A percentile compares a stretch with the other conserved stretches of the same genome.
Evolutionary conservation across 1,140 invertebrate genomes (phyloP).

Genomic region (Hermetia illucens): DNA sequence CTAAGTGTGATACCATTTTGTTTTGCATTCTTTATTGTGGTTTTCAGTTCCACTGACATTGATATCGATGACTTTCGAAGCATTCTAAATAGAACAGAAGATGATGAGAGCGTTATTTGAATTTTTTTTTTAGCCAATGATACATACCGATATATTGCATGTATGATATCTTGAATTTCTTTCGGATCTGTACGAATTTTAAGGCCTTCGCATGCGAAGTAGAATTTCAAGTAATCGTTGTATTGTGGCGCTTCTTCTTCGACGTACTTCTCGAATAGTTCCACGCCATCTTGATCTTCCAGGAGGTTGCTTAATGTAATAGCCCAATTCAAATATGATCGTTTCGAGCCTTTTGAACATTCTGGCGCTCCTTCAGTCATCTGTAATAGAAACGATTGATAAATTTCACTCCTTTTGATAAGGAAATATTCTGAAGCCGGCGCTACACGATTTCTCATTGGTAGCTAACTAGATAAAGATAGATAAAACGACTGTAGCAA

Average conservation of each 20-base stretch:
- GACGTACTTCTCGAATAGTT: slow-evolving; percentile 71
- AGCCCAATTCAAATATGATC: slow-evolving; percentile 75
- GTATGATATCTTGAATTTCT: slow-evolving; percentile 59
- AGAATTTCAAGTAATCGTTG: slow-evolving; percentile 70
- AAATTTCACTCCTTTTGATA: too few relatives aligned
- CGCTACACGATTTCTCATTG: too few relatives aligned
- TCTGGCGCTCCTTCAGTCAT: slow-evolving; percentile 32
- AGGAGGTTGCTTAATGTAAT: slow-evolving; percentile 64
- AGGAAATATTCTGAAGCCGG: too few relatives aligned
- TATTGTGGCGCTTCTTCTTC: slow-evolving; percentile 62
- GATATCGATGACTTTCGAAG: slow-evolving; percentile 68
- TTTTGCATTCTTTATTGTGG: slow-evolving; percentile 47
- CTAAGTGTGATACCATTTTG: slow-evolving; percentile 43
- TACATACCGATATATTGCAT: slow-evolving; percentile 68
- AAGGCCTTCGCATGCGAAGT: slow-evolving; percentile 82
- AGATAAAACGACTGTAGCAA: too few relatives aligned
- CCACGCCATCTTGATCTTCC: slow-evolving; percentile 71
- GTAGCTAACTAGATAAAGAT: too few relatives aligned
- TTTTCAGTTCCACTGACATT: slow-evolving; percentile 62
- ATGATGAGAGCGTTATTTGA: slow-evolving; percentile 3
- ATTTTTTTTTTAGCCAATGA: too few relatives aligned
- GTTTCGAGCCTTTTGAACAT: slow-evolving; percentile 45
- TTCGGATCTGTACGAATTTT: slow-evolving; percentile 60
- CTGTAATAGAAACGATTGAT: slow-evolving; percentile 6
- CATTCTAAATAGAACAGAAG: slow-evolving; percentile 40